Evolutionary conservation across 2,113 vertebrate genomes (phyloP), one percentile per base, ranked within the genome.

Genomic region (Vombatus ursinus): DNA sequence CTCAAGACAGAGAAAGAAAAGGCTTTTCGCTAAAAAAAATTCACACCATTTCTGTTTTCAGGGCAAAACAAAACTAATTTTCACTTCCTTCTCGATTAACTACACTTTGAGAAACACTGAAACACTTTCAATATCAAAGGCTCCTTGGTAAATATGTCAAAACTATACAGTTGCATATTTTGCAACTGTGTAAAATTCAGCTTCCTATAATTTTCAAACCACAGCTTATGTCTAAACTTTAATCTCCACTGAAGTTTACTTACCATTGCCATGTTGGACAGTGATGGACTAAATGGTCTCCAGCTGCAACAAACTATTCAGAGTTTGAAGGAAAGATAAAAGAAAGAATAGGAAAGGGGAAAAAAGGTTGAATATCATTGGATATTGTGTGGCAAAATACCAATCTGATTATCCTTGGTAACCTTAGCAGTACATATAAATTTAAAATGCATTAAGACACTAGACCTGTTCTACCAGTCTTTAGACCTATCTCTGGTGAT

Each of bases 221-320:
- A 93, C 1, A 91, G 19, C 12, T 93, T 93, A 91, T 48, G 94
- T 47, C n/a, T 84, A 93, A 53, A 53, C 92, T 92, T 93, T 95
- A 22, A 77, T 57, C 31, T 51, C 52, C 8, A 94, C 84, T 92
- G 89, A 95, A 90, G 19, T 68, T 91, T 94, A 98, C 99, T 99
- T 99, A 99, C 99, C 99, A 99, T 99, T 99, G 99, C 99, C 99
- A 99, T 92, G 99, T 99, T 91, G 99, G 99, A 97, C 99, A 99
- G 98, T 99, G 99, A 97, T 99, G 99, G 97, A 99, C 99, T 98
- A 99, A 98, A 97, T 99, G 99, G 98, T 99, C 99, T 98, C 99
- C 99, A 95, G 99, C 99, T 97, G 99, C 99, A 3, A 99, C 99
- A 98, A 99, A 99, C 99, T 99, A 97, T 92, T 97, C 52, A 95